Conservation (phyloP, 2,797 vertebrate species). For the Tragelaphus eurycerus region DNA sequence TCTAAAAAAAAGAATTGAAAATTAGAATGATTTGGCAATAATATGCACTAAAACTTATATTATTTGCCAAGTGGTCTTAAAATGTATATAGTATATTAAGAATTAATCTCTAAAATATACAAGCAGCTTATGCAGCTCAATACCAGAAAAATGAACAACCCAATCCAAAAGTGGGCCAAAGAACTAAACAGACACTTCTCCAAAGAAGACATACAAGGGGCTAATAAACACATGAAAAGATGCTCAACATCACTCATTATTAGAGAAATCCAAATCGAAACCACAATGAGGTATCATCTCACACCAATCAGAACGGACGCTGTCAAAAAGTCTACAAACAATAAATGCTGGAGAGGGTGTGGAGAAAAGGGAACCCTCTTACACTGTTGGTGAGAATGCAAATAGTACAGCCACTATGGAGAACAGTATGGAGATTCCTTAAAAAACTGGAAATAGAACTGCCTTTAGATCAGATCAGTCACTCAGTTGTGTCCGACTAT, state of each 20-base stretch:
- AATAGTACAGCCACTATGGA: neutral
- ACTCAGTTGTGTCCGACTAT: too few relatives aligned
- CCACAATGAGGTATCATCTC: neutral
- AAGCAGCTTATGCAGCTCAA: neutral
- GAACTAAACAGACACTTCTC: neutral
- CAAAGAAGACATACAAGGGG: neutral
- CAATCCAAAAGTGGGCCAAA: neutral
- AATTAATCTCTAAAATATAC: neutral
- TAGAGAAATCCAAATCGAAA: neutral
- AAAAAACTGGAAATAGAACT: neutral
- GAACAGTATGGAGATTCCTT: neutral
- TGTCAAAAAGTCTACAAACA: neutral
- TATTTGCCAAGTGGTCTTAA: neutral
- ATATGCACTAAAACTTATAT: neutral
- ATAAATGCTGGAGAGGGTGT: neutral
- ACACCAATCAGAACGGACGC: fast-evolving
- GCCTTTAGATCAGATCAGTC: too few relatives aligned
- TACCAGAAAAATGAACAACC: neutral
- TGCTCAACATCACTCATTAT: neutral
- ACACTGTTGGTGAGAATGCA: neutral
- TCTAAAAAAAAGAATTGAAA: neutral
- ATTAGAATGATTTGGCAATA: neutral
- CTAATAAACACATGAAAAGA: neutral
- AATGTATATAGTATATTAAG: neutral
- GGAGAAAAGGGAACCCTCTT: neutral